These are phyloP conservation scores for Porphyrio hochstetteri DNA, from an alignment of 2,113 vertebrate species.

Conservation along the genomic window DNA sequence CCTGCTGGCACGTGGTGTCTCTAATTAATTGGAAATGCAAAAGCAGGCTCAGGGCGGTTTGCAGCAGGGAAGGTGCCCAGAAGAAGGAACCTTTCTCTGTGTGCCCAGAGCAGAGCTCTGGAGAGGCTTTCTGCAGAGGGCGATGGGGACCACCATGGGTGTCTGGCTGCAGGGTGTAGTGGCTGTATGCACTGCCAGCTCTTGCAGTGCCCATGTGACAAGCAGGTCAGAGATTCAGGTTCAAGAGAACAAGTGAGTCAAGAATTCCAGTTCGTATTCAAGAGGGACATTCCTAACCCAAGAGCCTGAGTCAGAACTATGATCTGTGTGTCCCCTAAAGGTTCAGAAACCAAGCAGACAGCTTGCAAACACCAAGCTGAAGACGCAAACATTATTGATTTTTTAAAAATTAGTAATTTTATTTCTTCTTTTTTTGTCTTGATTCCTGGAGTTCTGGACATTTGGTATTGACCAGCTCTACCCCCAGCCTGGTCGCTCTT, in stretches of 20 bases:
- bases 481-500: background rate
- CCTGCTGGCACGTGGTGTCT: background rate
- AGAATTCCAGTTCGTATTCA: background rate
- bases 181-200: accelerated
- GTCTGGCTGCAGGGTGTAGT: background rate
- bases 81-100: background rate
- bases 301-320: background rate
- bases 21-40: background rate
- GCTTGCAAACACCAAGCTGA: background rate
- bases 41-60: background rate
- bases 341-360: background rate
- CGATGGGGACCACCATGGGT: background rate
- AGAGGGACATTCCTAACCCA: background rate
- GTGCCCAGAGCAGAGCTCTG: background rate
- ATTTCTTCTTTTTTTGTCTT: background rate
- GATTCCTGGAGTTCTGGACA: background rate
- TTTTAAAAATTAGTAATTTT: background rate
- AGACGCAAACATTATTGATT: background rate
- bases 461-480: background rate
- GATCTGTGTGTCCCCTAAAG: background rate
- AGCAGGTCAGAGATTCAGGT: background rate
- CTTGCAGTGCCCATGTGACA: background rate
- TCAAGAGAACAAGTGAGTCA: background rate
- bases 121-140: background rate
- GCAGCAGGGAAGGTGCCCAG: background rate